phyloP scores from a whole-genome alignment of 2,888 invertebrate genomes.

The Melanostoma scalare region DNA sequence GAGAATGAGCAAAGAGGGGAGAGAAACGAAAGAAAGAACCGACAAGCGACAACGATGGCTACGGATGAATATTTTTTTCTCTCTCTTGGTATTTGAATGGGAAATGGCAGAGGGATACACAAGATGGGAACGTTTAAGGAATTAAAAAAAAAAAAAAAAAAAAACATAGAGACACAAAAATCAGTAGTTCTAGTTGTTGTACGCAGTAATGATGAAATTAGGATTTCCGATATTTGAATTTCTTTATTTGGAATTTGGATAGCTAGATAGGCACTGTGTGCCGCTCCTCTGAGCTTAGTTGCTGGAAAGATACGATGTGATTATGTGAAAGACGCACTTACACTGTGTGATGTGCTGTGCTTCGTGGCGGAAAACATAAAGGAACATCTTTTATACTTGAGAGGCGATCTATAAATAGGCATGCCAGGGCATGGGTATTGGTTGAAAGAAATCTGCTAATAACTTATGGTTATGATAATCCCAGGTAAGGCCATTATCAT shows the following conservation, averaged over 20 bases:
- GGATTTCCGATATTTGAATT: conserved; percentile 67
- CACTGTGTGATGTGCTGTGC: background rate
- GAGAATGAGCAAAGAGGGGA: conserved; percentile 5
- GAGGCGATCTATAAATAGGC: conserved; percentile 13
- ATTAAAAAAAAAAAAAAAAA: conserved; percentile 34
- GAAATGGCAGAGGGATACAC: conserved; percentile 13
- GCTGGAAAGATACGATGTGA: conserved; percentile 23
- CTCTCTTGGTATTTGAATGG: background rate
- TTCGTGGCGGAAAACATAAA: background rate
- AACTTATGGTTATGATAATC: conserved; percentile 66
- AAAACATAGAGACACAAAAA: conserved; percentile 45
- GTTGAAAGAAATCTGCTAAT: conserved; percentile 60
- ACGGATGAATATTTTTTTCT: conserved; percentile 12
- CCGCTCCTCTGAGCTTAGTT: conserved; percentile 34
- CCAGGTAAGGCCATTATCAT: conserved; percentile 44
- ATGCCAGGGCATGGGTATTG: background rate
- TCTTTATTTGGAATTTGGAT: conserved; percentile 47
- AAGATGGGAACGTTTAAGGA: conserved; percentile 58
- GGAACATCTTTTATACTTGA: background rate
- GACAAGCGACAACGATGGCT: conserved; percentile 32
- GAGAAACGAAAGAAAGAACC: conserved; percentile 6
- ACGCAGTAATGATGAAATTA: conserved; percentile 54
- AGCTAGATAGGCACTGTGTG: background rate
- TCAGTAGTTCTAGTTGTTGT: conserved; percentile 38
- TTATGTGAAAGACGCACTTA: conserved; percentile 28